Evolutionary conservation across 2,888 invertebrate species (phyloP).

Genomic region (Tinea pellionella): DNA sequence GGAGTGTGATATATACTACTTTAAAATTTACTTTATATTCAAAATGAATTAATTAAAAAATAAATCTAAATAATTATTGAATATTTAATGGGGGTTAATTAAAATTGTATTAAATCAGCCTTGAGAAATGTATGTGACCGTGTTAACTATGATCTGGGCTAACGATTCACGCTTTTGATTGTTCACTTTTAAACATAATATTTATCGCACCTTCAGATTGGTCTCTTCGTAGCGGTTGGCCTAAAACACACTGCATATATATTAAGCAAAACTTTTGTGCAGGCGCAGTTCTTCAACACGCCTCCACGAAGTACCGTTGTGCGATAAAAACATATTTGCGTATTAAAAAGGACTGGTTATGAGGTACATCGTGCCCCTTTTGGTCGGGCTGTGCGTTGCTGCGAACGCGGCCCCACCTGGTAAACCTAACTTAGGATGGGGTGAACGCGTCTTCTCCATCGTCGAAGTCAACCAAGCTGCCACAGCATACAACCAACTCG

Average conservation of each 20-base stretch:
- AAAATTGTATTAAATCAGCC: not conserved
- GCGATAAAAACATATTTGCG: not conserved
- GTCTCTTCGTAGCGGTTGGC: constrained; percentile 46
- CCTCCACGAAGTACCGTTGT: constrained; percentile 40
- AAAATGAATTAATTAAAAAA: not conserved
- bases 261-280: constrained; percentile 26
- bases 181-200: not conserved
- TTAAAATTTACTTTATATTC: too few species aligned
- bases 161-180: constrained; percentile 38
- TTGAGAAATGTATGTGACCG: constrained; percentile 33
- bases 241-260: constrained; percentile 58
- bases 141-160: constrained; percentile 48
- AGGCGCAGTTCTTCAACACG: constrained; percentile 45
- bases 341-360: constrained; percentile 44
- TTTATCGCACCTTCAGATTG: not conserved
- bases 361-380: constrained; percentile 22
- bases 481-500: constrained; percentile 61
- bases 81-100: not conserved
- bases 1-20: too few species aligned
- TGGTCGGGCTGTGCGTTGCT: constrained; percentile 17
- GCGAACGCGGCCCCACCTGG: constrained; percentile 49
- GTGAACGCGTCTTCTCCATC: constrained; percentile 56
- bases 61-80: not conserved
- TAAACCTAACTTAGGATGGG: constrained; percentile 56
- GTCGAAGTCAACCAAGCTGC: constrained; percentile 63